These are phyloP conservation scores for Sciurus vulgaris DNA, from an alignment of 2,797 vertebrate genomes.

Conservation along the genomic window DNA sequence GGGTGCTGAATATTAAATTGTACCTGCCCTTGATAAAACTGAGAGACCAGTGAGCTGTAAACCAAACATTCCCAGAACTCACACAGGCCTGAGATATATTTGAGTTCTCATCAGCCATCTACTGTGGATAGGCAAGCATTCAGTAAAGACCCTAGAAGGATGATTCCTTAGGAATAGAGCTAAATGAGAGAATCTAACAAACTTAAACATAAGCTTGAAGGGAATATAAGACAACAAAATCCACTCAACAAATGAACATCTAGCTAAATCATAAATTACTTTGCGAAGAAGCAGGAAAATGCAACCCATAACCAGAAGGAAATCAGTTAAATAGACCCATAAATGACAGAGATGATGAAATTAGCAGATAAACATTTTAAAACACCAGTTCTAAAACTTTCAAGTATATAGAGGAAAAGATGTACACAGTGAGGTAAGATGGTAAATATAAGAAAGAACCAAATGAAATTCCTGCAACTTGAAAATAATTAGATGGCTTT, in stretches of 20 bases:
- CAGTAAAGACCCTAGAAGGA: background rate
- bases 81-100: background rate
- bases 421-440: constrained; percentile 2
- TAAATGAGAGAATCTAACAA: background rate
- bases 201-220: background rate
- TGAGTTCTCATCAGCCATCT: background rate
- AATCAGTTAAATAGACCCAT: background rate
- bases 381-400: background rate
- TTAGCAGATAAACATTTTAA: background rate
- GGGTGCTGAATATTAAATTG: background rate
- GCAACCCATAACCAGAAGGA: background rate
- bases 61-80: background rate
- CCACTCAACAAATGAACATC: background rate
- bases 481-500: background rate
- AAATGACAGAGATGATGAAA: background rate
- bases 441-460: background rate
- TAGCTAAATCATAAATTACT: background rate
- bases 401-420: background rate
- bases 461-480: background rate
- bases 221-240: background rate
- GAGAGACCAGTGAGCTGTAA: background rate
- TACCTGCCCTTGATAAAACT: background rate
- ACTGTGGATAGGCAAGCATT: background rate
- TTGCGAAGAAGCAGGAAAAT: background rate
- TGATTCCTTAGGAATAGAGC: background rate